Percentiles rank a stretch among this genome's conserved stretches.
These are phyloP conservation scores for Syncerus caffer DNA, from an alignment of 2,797 vertebrate species.

Conservation along the genomic window DNA sequence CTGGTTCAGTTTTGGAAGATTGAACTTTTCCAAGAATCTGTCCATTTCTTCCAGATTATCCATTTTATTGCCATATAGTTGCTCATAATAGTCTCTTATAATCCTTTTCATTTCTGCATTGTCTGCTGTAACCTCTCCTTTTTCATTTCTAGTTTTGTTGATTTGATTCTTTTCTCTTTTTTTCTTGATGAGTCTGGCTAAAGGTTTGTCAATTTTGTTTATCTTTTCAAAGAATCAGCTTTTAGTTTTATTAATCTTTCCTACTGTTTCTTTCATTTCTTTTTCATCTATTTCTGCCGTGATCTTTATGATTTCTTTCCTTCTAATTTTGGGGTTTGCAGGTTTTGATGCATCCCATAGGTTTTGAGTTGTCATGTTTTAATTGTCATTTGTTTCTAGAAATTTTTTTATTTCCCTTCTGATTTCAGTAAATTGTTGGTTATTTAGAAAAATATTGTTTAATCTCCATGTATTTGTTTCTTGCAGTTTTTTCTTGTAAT, in stretches of 20 bases:
- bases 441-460: neutral
- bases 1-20: neutral
- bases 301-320: neutral
- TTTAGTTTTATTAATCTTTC: neutral
- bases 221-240: neutral
- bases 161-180: neutral
- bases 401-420: neutral
- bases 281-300: neutral
- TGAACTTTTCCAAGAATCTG: neutral
- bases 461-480: neutral
- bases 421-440: neutral
- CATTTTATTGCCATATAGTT: neutral
- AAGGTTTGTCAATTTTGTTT: neutral
- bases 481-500: neutral
- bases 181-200: neutral
- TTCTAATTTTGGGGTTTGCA: neutral
- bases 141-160: neutral
- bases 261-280: neutral
- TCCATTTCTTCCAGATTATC: neutral
- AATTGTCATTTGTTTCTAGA: neutral
- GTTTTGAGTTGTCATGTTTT: neutral
- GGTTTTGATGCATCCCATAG: neutral
- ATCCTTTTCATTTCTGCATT: neutral
- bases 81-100: neutral
- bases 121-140: neutral